Base-by-base conservation (phyloP, 2,113 vertebrate species). In the Rhineura floridana region DNA sequence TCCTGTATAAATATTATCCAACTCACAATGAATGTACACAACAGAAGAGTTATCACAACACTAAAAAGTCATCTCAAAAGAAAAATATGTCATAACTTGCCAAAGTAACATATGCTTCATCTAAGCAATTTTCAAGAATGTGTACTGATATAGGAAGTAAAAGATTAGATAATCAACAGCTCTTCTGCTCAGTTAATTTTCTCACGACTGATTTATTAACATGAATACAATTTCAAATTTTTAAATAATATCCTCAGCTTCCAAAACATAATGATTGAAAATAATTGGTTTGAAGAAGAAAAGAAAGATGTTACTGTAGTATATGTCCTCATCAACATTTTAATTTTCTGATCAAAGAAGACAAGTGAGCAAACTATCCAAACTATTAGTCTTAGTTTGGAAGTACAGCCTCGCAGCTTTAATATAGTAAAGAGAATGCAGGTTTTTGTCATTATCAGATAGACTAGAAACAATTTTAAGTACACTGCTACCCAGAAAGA, bases 141-240 rank as follows among this genome's bases (percentile, higher is more conserved):
- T 73, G 76, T 67, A 82, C 83, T 90, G 88, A 93, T 90, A 70
- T 91, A 91, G 90, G 87, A 89, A 77, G 48, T 89, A 94, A 91
- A 90, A 88, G 90, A 92, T 95, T 90, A 94, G 93, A 92, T 95
- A 91, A 87, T 91, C 91, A 85, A 72, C 93, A 94, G 92, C 86
- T 89, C 91, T 94, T 93, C 88, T 95, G 91, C 87, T 91, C 92
- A 94, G 95, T 94, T 91, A 95, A 93, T 90, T 88, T 90, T 88
- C 87, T 88, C 69, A 42, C 92, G 94, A 93, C 88, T 93, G 90
- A 94, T 95, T 93, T 93, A 95, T 93, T 94, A 91, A 93, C 87
- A 88, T 87, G 85, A 93, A 59, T 76, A 92, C 88, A 91, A 86
- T 91, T 93, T 94, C 93, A 93, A 95, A 91, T 91, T 92, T 93